Evolutionary conservation across 2,888 invertebrate genomes (phyloP), one percentile per base, ranked within the genome.

Genomic region (Melipona bicolor): DNA sequence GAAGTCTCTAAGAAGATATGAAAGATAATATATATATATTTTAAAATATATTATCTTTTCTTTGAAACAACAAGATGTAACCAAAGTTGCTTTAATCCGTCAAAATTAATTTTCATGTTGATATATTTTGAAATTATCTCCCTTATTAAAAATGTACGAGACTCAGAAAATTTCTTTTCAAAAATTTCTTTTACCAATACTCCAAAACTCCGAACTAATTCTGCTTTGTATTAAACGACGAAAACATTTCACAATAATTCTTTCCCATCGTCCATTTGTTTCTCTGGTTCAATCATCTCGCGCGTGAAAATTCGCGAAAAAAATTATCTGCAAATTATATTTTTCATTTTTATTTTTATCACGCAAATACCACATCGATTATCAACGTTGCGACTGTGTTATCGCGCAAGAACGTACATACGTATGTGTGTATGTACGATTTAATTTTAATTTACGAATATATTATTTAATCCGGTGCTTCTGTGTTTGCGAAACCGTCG

Each of bases 391-490:
- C 73, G 49, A 36, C 56, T 17, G 17, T 68, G 52, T 74, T 77
- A 77, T 87, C 77, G 32, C 24, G 52, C 5, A 21, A 43, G 1
- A 43, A 9, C 9, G 43, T 43, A 43, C 2, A 43, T 43, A 43
- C 43, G 36, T 36, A 9, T 9, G 9, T 36, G 9, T 69, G 59
- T 19, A 56, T 86, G 80, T 81, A 70, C 77, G 64, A 77, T 64
- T 77, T 70, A 84, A 81, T 79, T 79, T 78, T 32, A 32, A 32
- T 32, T 71, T 49, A 27, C 70, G 77, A 89, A 88, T 87, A 87
- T 89, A 88, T 88, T 88, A 85, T 85, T 86, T 82, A 79, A 77
- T 79, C 78, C 11, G 61, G 15, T 0, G 56, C 15, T 13, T n/a
- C 21, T 27, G 15, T 27, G 4, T 50, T 79, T 75, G 19, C 59